Evolutionary conservation across 2,113 vertebrate genomes (phyloP), one percentile per base, ranked within the genome.

Genomic region (Bambusicola thoracicus): DNA sequence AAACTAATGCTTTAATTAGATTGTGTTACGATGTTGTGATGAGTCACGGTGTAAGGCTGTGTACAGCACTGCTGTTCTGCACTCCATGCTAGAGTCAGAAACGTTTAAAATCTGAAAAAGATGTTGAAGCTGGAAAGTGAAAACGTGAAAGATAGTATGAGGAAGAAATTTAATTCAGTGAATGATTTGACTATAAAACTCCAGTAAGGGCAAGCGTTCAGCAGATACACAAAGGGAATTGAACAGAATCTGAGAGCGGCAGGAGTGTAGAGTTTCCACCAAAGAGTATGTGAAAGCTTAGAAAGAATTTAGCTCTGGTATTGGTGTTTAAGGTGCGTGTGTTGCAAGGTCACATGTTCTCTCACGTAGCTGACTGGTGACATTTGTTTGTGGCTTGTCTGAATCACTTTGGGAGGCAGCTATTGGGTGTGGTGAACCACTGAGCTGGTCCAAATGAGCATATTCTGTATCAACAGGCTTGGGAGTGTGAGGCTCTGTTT

Each of bases 281-380:
- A 16, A 68, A 91, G 7, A 66, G 17, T 73, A 24, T 36, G 43
- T 16, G 21, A 74, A 49, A 75, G 22, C 34, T 77, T 38, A 53
- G 10, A 18, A 72, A 61, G 19, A 81, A 9, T 38, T 4, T 81
- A 87, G 2, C 18, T 55, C 22, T 78, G 6, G 5, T 22, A 87
- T 69, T 62, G 62, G 32, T 24, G 14, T 10, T 9, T 43, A 49
- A 72, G 36, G 36, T 18, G 30, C 7, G 16, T 8, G 22, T 0
- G 0, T 79, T 87, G 34, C 0, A 0, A 66, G 5, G 21, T 61
- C 11, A 65, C 40, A 3, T 5, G 0, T 63, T n/a, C 10, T 66
- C 27, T 69, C 44, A 61, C 24, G 22, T 29, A 62, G 41, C 22
- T 80, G 49, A 44, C n/a, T 38, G 66, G 59, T 65, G 40, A 40